Conservation (phyloP, 2,888 invertebrate genomes). For the Himalopsyche tibetana region DNA sequence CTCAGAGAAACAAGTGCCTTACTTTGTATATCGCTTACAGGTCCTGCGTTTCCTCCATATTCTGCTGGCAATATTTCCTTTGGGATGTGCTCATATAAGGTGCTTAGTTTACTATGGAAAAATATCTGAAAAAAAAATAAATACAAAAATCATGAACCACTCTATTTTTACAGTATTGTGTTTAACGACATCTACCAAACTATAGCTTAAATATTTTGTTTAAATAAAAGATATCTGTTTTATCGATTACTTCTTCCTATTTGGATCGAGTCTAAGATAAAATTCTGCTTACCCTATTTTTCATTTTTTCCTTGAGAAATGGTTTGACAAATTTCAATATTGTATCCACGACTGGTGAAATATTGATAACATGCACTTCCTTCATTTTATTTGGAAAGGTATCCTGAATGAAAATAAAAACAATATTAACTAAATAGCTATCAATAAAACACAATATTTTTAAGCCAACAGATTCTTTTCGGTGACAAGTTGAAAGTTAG, state of each 20-base stretch:
- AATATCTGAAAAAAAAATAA: slow-evolving; percentile 77
- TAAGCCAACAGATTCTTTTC: too few species aligned
- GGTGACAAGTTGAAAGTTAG: too few species aligned
- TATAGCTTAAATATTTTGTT: too few species aligned
- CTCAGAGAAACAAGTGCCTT: slow-evolving; percentile 67
- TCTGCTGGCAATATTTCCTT: slow-evolving; percentile 88
- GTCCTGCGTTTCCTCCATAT: slow-evolving; percentile 88
- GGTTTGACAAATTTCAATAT: slow-evolving; percentile 91
- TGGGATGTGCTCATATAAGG: slow-evolving; percentile 87
- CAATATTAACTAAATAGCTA: neutral
- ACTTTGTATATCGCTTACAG: slow-evolving; percentile 84
- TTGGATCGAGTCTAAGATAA: too few species aligned
- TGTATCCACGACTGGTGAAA: slow-evolving; percentile 89
- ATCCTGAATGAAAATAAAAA: slow-evolving; percentile 76
- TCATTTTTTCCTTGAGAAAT: slow-evolving; percentile 91
- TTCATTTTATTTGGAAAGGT: slow-evolving; percentile 92
- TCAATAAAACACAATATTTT: too few species aligned
- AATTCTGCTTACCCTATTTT: slow-evolving; percentile 78
- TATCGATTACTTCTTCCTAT: too few species aligned
- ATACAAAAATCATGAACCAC: too few species aligned
- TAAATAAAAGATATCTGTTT: too few species aligned
- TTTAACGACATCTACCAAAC: neutral
- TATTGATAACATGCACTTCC: slow-evolving; percentile 90
- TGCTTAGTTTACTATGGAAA: slow-evolving; percentile 85
- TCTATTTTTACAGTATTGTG: too few species aligned